Evolutionary conservation across 2,797 vertebrate species (phyloP).

Genomic region (Mus caroli): DNA sequence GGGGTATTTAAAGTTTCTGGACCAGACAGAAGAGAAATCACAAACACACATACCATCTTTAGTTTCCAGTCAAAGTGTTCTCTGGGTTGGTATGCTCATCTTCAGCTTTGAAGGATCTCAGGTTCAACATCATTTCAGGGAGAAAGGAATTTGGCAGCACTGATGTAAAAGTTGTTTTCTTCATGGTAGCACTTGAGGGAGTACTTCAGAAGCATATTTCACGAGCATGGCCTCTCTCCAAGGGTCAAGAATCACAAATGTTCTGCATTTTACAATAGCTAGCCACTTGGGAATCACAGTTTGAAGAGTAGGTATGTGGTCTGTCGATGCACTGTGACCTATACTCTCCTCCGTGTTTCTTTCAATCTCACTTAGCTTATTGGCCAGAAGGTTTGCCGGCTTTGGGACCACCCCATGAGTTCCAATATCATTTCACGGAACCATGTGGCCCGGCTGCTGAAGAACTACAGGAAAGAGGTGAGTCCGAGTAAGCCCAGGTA

Average conservation of each 20-base stretch:
- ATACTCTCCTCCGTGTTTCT: slow-evolving; percentile 13
- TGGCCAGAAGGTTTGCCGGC: slow-evolving; percentile 85
- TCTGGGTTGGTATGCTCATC: not conserved
- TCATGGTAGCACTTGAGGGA: not conserved
- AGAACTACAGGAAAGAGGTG: slow-evolving; percentile 87
- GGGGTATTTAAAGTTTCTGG: slow-evolving; percentile 41
- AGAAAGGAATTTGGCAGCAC: slow-evolving; percentile 24
- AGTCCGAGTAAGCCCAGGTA: slow-evolving; percentile 11
- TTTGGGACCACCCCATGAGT: slow-evolving; percentile 89
- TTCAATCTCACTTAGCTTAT: slow-evolving; percentile 83
- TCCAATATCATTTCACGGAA: slow-evolving; percentile 87
- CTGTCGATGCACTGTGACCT: not conserved
- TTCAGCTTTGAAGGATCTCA: slow-evolving; percentile 40
- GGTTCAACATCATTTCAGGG: not conserved
- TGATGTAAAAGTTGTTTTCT: not conserved
- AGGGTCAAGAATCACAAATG: not conserved
- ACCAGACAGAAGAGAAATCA: slow-evolving; percentile 14
- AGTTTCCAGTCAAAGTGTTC: slow-evolving; percentile 1
- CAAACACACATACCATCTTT: not conserved
- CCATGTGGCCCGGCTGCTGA: slow-evolving; percentile 86
- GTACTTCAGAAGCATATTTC: slow-evolving; percentile 43
- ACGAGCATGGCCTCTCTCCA: slow-evolving; percentile 24
- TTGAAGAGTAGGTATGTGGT: slow-evolving; percentile 11
- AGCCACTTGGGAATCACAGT: slow-evolving; percentile 2
- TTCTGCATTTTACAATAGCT: not conserved